A percentile compares a stretch with the other conserved stretches of the same genome.
phyloP scores from a whole-genome alignment of 2,113 vertebrate genomes.

The Sardina pilchardus region DNA sequence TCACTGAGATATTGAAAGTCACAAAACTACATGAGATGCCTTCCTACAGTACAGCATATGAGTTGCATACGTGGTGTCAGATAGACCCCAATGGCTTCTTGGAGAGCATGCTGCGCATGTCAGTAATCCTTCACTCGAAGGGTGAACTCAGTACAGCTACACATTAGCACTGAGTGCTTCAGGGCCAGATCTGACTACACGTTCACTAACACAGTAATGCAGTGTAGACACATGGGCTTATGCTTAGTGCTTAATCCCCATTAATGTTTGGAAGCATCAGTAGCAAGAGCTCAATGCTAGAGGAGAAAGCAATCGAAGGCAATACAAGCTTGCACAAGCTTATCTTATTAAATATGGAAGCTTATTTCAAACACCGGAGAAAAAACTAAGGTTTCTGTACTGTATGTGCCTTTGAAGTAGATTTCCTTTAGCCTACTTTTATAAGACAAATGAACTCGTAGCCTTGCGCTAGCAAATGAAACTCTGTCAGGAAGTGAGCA shows the following conservation, averaged over 20 bases:
- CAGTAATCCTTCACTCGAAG: background rate
- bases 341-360: slow-evolving; percentile 19
- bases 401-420: background rate
- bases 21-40: too few species aligned
- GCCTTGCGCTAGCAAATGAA: background rate
- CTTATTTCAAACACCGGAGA: background rate
- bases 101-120: background rate
- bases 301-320: slow-evolving; percentile 6
- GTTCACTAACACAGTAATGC: slow-evolving; percentile 26
- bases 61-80: background rate
- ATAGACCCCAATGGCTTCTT: background rate
- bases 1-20: too few species aligned
- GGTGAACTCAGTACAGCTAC: slow-evolving; percentile 39
- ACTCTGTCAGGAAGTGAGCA: background rate
- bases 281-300: background rate
- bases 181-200: slow-evolving; percentile 12
- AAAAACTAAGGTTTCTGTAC: slow-evolving; percentile 8
- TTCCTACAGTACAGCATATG: background rate
- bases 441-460: background rate
- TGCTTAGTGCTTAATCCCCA: slow-evolving; percentile 27
- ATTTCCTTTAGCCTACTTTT: background rate
- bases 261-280: slow-evolving; percentile 15
- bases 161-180: slow-evolving; percentile 49
- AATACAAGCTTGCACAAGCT: slow-evolving; percentile 16
- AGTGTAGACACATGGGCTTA: slow-evolving; percentile 24